These are phyloP conservation scores for Dascyllus trimaculatus DNA, from an alignment of 2,113 vertebrate genomes.

Conservation along the genomic window DNA sequence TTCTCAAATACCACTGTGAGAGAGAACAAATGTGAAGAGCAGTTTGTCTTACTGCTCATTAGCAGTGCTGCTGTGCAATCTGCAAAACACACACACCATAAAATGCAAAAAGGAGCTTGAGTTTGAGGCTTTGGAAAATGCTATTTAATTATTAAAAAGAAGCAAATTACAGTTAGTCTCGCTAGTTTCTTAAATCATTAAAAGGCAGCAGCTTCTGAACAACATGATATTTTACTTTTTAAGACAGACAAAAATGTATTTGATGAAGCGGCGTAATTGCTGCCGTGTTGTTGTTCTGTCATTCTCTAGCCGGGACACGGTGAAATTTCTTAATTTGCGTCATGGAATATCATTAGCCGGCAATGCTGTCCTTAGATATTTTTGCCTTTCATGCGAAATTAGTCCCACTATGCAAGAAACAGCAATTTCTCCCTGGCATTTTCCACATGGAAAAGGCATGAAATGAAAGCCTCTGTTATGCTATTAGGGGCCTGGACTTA, in stretches of 20 bases:
- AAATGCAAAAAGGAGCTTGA: constrained; percentile 36
- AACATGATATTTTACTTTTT: constrained; percentile 23
- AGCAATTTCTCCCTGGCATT: constrained; percentile 58
- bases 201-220: constrained; percentile 25
- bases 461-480: constrained; percentile 60
- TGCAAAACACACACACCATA: constrained; percentile 52
- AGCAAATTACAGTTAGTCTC: constrained; percentile 29
- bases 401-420: constrained; percentile 56
- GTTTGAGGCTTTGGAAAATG: constrained; percentile 44
- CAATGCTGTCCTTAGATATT: constrained; percentile 62
- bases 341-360: constrained; percentile 55
- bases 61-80: constrained; percentile 41
- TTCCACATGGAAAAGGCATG: constrained; percentile 65
- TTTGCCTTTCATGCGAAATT: constrained; percentile 69
- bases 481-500: constrained; percentile 53
- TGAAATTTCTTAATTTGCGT: constrained; percentile 56
- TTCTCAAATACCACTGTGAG: constrained; percentile 50
- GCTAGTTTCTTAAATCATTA: constrained; percentile 38
- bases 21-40: constrained; percentile 36
- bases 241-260: constrained; percentile 3
- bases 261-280: constrained; percentile 33
- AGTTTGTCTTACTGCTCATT: constrained; percentile 59
- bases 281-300: constrained; percentile 14
- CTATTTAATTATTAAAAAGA: constrained; percentile 46
- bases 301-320: constrained; percentile 28